phyloP scores from a whole-genome alignment of 1,140 invertebrate genomes.

The Bombus pyrosoma region DNA sequence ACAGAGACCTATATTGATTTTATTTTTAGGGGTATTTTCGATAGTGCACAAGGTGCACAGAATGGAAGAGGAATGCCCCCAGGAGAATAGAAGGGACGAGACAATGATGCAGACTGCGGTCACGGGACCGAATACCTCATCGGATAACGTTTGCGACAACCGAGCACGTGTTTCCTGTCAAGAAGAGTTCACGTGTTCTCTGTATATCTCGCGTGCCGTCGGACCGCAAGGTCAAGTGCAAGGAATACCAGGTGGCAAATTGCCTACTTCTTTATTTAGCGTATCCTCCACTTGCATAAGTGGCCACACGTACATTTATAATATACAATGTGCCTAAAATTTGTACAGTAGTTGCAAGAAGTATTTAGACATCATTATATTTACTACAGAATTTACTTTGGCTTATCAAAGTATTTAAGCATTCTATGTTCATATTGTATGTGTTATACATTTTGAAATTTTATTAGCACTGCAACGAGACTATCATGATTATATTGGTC shows the following conservation, averaged over 20 bases:
- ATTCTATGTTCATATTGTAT: no score
- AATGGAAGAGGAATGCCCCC: conserved; percentile 58
- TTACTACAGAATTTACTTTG: neutral
- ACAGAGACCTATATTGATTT: neutral
- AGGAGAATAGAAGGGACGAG: conserved; percentile 22
- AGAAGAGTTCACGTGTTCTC: conserved; percentile 73
- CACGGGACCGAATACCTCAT: neutral
- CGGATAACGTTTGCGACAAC: conserved; percentile 1
- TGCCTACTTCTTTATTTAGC: conserved; percentile 9
- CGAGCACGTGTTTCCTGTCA: conserved; percentile 21
- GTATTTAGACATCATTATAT: neutral
- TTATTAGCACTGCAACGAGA: no score
- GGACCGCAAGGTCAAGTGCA: conserved; percentile 58
- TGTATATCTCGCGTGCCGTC: conserved; percentile 76
- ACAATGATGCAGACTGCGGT: conserved; percentile 5
- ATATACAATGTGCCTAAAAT: neutral
- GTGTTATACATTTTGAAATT: no score
- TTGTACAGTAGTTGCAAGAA: neutral
- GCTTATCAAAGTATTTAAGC: no score
- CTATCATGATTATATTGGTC: no score
- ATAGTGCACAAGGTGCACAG: conserved; percentile 32
- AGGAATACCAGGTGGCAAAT: conserved; percentile 42
- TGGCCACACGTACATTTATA: no score
- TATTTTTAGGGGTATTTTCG: neutral
- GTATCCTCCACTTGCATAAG: neutral